phyloP scores from a whole-genome alignment of 2,888 invertebrate genomes.

The Clivina fossor region DNA sequence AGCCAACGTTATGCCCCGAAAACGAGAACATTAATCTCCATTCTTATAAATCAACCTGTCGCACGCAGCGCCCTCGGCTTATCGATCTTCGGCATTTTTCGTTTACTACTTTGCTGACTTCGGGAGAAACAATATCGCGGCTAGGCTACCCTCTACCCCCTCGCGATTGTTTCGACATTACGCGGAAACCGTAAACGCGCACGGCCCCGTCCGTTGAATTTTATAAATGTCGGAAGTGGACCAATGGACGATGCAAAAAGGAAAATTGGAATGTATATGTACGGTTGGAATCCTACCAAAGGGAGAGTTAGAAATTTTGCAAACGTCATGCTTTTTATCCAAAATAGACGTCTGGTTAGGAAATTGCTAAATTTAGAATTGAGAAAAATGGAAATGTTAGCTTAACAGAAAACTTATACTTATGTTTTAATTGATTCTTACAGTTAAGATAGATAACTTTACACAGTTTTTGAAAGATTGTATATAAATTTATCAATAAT shows the following conservation, averaged over 20 bases:
- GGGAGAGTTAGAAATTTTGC: too few relatives aligned
- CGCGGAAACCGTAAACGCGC: slow-evolving; percentile 14
- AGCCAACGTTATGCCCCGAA: slow-evolving; percentile 37
- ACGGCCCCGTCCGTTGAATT: background rate
- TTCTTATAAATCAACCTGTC: slow-evolving; percentile 47
- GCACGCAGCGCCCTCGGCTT: slow-evolving; percentile 40
- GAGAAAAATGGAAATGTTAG: background rate
- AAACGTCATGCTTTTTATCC: too few relatives aligned
- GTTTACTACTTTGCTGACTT: slow-evolving; percentile 33
- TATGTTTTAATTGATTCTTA: too few relatives aligned
- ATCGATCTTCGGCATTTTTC: slow-evolving; percentile 37
- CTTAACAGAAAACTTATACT: too few relatives aligned
- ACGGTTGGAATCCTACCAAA: too few relatives aligned
- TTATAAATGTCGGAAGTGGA: too few relatives aligned
- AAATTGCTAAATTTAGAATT: background rate
- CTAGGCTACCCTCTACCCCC: too few relatives aligned
- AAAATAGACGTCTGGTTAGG: background rate
- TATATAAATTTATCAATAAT: too few relatives aligned
- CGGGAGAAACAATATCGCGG: slow-evolving; percentile 32
- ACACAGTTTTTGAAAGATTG: too few relatives aligned
- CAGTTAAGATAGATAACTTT: too few relatives aligned
- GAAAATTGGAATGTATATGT: too few relatives aligned
- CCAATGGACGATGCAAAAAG: too few relatives aligned
- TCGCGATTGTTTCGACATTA: slow-evolving; percentile 33
- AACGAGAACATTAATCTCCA: slow-evolving; percentile 48